These are phyloP conservation scores for Cheilosia vernalis DNA, from an alignment of 2,888 invertebrate species.

Conservation along the genomic window DNA sequence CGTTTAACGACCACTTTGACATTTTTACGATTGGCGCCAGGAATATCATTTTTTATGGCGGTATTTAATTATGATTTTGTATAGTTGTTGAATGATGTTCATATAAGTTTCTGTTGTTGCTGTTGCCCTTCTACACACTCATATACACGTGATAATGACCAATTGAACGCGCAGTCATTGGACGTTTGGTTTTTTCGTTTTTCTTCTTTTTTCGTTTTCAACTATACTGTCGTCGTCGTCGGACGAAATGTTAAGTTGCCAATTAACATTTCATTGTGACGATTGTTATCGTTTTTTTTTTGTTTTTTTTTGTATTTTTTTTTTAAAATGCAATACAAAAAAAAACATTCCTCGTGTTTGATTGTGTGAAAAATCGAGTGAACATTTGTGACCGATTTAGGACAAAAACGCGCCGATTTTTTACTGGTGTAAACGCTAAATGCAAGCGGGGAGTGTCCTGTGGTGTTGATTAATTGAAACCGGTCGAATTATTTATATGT, in stretches of 20 bases:
- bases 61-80: conserved; percentile 71
- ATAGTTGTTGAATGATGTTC: conserved; percentile 59
- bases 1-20: conserved; percentile 76
- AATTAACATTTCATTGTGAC: conserved; percentile 26
- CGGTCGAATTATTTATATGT: conserved; percentile 1
- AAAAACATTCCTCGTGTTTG: background rate
- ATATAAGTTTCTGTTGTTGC: conserved; percentile 22
- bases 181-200: background rate
- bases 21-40: conserved; percentile 81
- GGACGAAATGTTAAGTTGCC: conserved; percentile 20
- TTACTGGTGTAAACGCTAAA: conserved; percentile 16
- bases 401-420: conserved; percentile 18
- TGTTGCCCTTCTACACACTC: conserved; percentile 39
- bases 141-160: conserved; percentile 41
- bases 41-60: conserved; percentile 77
- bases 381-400: conserved; percentile 20
- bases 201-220: conserved; percentile 8
- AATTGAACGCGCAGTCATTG: conserved; percentile 15
- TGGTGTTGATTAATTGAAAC: conserved; percentile 47
- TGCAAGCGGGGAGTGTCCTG: conserved; percentile 5
- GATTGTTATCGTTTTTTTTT: conserved; percentile 7
- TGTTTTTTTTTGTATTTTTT: background rate
- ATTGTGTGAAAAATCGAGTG: conserved; percentile 18
- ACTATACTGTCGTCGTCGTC: background rate
- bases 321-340: conserved; percentile 19